Base-by-base conservation (phyloP, 2,888 invertebrate genomes). In the Rhamnusium bicolor region DNA sequence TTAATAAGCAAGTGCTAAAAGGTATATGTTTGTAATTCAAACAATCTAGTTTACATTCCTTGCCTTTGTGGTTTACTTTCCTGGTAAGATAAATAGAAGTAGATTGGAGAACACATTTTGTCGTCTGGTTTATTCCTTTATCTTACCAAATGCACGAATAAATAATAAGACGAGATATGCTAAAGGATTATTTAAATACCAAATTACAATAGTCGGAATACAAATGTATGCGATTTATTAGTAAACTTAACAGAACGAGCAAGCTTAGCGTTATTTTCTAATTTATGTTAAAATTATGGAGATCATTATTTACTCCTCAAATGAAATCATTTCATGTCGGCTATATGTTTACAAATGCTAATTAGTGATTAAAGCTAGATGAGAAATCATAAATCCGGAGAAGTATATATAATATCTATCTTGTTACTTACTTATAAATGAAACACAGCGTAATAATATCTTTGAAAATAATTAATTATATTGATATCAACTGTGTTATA, bases 181-280 rank as follows among this genome's bases (percentile, higher is more conserved):
- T 73, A 69, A 72, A 69, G 69, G 74, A 74, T 76, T 73, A 78
- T 78, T 78, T 78, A 76, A 78, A 78, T 76, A 76, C 69, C 76
- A 78, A 78, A 78, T 78, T 76, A 73, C 71, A 68, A 78, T 75
- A 73, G 53, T 46, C 19, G 47, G 65, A 32, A 54, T 18, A 66
- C n/a, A 49, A 49, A 63, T 51, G 19, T 46, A 51, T 49, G 53
- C 53, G 51, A 69, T 69, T 69, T 69, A 62, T 69, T 61, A 69
- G 49, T 61, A 51, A 69, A 69, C 51, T n/a, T 51, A 62, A 62
- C 62, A 32, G 54, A 62, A 69, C 7, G 16, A 16, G 51, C 12
- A 1, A 6, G 61, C 16, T 51, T 61, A 32, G 19, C 46, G 8
- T 19, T 61, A 40, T 61, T 47, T 62, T 51, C 24, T 63, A 27